Conservation (phyloP, 2,113 vertebrate species). For the Gobius niger region DNA sequence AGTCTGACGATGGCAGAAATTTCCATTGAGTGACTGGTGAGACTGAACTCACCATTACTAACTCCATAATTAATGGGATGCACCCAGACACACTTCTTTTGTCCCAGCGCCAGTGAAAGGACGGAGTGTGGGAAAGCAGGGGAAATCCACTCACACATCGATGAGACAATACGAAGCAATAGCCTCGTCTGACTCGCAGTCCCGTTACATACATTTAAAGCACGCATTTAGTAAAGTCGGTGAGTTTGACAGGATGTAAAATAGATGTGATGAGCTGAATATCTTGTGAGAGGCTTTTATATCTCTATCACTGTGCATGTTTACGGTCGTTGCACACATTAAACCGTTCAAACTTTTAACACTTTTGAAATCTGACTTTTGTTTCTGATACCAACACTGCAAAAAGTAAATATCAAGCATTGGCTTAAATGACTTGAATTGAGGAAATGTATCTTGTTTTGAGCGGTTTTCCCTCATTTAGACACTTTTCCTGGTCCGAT, state of each 20-base stretch:
- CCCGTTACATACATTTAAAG: constrained; percentile 32
- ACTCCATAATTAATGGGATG: constrained; percentile 68
- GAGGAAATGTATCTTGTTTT: no score
- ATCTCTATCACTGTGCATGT: no score
- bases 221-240: not conserved
- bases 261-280: not conserved
- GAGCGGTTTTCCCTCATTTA: no score
- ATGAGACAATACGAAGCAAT: constrained; percentile 53
- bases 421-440: no score
- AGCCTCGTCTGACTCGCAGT: constrained; percentile 26
- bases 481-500: no score
- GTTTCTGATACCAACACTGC: no score
- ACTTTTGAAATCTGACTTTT: not conserved
- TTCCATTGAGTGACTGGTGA: constrained; percentile 48
- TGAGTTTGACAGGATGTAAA: not conserved
- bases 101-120: constrained; percentile 59
- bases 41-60: constrained; percentile 57
- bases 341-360: not conserved
- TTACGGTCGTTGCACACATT: not conserved
- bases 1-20: constrained; percentile 54
- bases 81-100: constrained; percentile 77
- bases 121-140: constrained; percentile 71
- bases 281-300: not conserved
- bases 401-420: no score
- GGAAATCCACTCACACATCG: constrained; percentile 71